A percentile compares a stretch with the other conserved stretches of the same genome.
Evolutionary conservation across 1,140 invertebrate genomes (phyloP).

Genomic region (Rhyacophila brunnea): DNA sequence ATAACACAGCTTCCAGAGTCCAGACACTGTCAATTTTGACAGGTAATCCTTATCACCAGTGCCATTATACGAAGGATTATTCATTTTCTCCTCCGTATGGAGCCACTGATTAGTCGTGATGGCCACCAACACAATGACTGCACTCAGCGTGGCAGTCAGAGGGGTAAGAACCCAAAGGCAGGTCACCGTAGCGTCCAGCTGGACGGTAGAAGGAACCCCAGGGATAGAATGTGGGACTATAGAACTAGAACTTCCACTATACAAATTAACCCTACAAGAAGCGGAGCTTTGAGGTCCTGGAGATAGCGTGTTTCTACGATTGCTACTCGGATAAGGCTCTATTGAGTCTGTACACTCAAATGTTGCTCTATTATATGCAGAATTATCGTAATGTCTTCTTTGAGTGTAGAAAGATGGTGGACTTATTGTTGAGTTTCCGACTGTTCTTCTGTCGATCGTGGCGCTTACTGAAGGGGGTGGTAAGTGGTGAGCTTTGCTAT

Average conservation of each 20-base stretch:
- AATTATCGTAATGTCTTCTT: constrained; percentile 8
- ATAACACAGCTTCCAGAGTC: constrained; percentile 68
- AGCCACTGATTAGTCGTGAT: constrained; percentile 71
- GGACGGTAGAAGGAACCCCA: constrained; percentile 42
- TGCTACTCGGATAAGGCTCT: constrained; percentile 20
- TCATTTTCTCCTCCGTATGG: constrained; percentile 68
- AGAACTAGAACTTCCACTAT: constrained; percentile 17
- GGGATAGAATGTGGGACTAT: constrained; percentile 39
- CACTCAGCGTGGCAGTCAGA: constrained; percentile 61
- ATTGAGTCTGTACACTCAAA: constrained; percentile 22
- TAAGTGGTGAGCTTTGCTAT: constrained; percentile 9
- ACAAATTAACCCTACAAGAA: constrained; percentile 19
- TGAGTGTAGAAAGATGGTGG: constrained; percentile 26
- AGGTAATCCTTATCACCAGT: constrained; percentile 62
- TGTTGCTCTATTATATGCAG: constrained; percentile 7
- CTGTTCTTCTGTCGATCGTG: constrained; percentile 28
- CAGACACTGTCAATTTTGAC: constrained; percentile 67
- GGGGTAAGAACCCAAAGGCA: constrained; percentile 66
- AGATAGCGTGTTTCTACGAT: constrained; percentile 16
- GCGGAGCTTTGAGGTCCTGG: constrained; percentile 9
- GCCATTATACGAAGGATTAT: constrained; percentile 64
- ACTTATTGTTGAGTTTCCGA: constrained; percentile 29
- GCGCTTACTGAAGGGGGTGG: constrained; percentile 25
- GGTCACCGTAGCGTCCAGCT: constrained; percentile 57
- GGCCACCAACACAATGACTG: constrained; percentile 62